Conservation (phyloP, 2,113 vertebrate species). For the Murina feae region DNA sequence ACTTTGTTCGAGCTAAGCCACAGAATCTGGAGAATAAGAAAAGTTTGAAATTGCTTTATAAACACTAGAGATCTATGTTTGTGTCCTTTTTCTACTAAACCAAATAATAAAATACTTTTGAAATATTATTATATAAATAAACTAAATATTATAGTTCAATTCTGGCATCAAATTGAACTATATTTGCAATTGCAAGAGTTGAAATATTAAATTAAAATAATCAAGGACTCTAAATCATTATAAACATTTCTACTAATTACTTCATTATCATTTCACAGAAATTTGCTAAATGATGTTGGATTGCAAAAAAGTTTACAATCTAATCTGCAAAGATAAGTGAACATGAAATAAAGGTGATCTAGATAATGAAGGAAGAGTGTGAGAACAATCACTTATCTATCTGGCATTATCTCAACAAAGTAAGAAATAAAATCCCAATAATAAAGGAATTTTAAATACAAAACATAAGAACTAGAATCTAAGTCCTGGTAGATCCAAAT, state of each 20-base stretch:
- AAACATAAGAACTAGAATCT: background rate
- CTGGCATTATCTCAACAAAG: background rate
- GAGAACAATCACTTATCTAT: background rate
- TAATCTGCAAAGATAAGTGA: background rate
- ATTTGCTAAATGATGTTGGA: background rate
- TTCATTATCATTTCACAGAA: background rate
- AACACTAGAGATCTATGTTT: background rate
- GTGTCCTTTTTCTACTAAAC: background rate
- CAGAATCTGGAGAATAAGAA: background rate
- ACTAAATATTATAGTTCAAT: background rate
- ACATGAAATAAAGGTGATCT: background rate
- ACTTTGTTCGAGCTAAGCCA: background rate
- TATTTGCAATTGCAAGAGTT: background rate
- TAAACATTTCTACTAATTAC: background rate
- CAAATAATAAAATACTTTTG: background rate
- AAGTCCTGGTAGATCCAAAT: background rate
- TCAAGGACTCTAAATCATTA: background rate
- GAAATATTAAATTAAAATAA: background rate
- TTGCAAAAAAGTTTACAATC: background rate
- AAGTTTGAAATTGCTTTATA: conserved; percentile 1
- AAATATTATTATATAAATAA: background rate
- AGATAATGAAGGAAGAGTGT: background rate
- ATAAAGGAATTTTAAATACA: background rate
- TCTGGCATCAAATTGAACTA: background rate
- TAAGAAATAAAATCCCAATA: background rate